phyloP scores from a whole-genome alignment of 2,888 invertebrate genomes.

The Meiosimyza platycephala region DNA sequence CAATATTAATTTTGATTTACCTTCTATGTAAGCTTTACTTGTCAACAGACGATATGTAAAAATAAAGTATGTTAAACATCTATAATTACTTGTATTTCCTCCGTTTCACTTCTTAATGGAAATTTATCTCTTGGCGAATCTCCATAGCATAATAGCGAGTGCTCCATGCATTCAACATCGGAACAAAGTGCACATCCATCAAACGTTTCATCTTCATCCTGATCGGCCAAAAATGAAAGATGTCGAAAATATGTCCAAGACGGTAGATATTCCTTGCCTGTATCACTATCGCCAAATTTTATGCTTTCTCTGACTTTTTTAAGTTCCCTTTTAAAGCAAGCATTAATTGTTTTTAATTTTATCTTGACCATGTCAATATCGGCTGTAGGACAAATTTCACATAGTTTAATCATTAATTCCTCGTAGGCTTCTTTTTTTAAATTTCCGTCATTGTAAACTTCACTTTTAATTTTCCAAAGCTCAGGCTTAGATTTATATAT shows the following conservation, averaged over 20 bases:
- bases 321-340: conserved; percentile 23
- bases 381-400: conserved; percentile 39
- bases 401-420: conserved; percentile 38
- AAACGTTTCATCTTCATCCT: conserved; percentile 8
- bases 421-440: conserved; percentile 41
- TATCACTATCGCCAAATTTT: background rate
- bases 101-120: too few relatives aligned
- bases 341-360: conserved; percentile 42
- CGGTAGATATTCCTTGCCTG: conserved; percentile 29
- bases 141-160: too few relatives aligned
- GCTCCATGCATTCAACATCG: too few relatives aligned
- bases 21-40: too few relatives aligned
- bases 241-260: conserved; percentile 36
- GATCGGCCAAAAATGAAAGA: conserved; percentile 31
- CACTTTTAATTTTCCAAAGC: conserved; percentile 45
- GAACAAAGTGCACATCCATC: background rate
- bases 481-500: conserved; percentile 42
- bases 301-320: conserved; percentile 2
- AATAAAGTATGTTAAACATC: too few relatives aligned
- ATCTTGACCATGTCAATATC: conserved; percentile 38
- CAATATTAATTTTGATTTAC: too few relatives aligned
- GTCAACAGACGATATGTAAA: too few relatives aligned
- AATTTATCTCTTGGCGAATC: too few relatives aligned
- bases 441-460: conserved; percentile 42
- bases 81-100: too few relatives aligned